These are phyloP conservation scores for Percopsis omiscomaycus DNA, from an alignment of 2,797 vertebrate species.

Conservation along the genomic window DNA sequence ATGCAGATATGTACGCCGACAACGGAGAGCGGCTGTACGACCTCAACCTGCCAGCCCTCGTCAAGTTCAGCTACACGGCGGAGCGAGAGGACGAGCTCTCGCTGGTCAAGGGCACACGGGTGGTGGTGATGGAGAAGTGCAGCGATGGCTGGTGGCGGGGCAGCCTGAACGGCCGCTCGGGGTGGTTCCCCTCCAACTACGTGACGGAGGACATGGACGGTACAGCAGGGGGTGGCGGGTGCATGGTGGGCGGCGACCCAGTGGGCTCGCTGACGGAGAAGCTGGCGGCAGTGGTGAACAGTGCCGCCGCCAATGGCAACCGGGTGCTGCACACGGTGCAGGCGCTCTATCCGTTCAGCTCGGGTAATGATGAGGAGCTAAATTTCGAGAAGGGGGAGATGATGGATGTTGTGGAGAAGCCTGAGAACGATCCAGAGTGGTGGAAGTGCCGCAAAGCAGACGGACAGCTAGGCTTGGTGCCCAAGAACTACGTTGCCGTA, in stretches of 20 bases:
- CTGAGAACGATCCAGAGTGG: constrained; percentile 92
- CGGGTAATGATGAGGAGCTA: constrained; percentile 89
- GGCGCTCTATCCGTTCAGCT: constrained; percentile 90
- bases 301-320: constrained; percentile 78
- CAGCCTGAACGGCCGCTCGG: constrained; percentile 84
- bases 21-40: constrained; percentile 88
- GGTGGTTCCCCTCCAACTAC: constrained; percentile 93
- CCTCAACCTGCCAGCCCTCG: constrained; percentile 87
- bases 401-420: constrained; percentile 93
- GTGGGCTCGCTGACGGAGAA: constrained; percentile 86
- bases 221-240: constrained; percentile 78
- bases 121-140: constrained; percentile 94
- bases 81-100: constrained; percentile 91
- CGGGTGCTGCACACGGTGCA: constrained; percentile 87
- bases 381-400: constrained; percentile 90
- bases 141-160: constrained; percentile 94
- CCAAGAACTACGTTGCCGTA: constrained; percentile 91
- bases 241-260: constrained; percentile 77
- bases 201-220: constrained; percentile 88
- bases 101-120: constrained; percentile 87
- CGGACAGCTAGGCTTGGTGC: constrained; percentile 87
- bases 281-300: constrained; percentile 82
- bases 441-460: constrained; percentile 92
- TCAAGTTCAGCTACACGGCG: constrained; percentile 89
- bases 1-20: constrained; percentile 81